Conservation (phyloP, 2,113 vertebrate genomes). For the Silurus asotus region DNA sequence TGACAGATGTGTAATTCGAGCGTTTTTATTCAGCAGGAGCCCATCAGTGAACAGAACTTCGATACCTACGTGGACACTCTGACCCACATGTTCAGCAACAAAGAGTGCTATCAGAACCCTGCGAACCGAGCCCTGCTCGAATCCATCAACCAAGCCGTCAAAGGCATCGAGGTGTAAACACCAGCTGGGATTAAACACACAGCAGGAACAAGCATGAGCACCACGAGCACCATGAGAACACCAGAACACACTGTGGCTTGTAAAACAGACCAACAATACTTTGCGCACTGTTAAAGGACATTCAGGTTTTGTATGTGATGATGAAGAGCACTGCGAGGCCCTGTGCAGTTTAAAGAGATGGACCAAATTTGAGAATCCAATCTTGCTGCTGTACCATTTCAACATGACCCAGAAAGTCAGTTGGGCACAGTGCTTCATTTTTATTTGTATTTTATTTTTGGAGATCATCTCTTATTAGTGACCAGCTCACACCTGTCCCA, state of each 20-base stretch:
- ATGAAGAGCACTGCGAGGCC: conserved; percentile 32
- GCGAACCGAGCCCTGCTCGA: conserved; percentile 95
- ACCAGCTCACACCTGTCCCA: conserved; percentile 49
- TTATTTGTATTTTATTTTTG: conserved; percentile 43
- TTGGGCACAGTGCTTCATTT: conserved; percentile 30
- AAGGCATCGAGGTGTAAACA: conserved; percentile 93
- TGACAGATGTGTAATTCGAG: neutral
- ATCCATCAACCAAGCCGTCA: conserved; percentile 96
- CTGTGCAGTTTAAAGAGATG: conserved; percentile 42
- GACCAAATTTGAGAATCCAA: conserved; percentile 57
- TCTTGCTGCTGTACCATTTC: conserved; percentile 54
- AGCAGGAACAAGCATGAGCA: conserved; percentile 26
- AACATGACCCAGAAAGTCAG: conserved; percentile 25
- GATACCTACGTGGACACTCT: conserved; percentile 92
- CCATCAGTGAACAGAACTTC: conserved; percentile 95
- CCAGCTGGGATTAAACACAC: neutral
- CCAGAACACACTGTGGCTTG: conserved; percentile 52
- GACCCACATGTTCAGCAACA: conserved; percentile 97
- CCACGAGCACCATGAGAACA: conserved; percentile 18
- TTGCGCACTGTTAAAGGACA: conserved; percentile 57
- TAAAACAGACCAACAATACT: conserved; percentile 50
- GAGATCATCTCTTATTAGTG: conserved; percentile 47
- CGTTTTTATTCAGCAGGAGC: conserved; percentile 77
- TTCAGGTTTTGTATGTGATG: conserved; percentile 57
- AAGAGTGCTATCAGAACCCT: conserved; percentile 96